Conservation (phyloP, 2,797 vertebrate species). For the Odontamblyopus lacepedii region DNA sequence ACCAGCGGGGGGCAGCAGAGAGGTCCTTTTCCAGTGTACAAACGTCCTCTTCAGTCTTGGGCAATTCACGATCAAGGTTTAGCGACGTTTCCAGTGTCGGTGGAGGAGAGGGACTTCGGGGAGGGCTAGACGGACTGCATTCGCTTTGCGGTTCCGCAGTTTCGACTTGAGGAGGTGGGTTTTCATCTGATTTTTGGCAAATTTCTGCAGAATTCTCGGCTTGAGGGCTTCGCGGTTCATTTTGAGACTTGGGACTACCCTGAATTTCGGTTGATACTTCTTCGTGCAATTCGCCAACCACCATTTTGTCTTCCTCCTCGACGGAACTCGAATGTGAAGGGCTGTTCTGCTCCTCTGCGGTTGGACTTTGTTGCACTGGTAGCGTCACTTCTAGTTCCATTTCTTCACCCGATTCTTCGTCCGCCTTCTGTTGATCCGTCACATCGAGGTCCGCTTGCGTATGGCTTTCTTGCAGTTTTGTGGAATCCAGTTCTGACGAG, state of each 20-base stretch:
- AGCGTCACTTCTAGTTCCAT: slow-evolving; percentile 5
- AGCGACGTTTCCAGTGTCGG: slow-evolving; percentile 52
- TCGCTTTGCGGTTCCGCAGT: neutral
- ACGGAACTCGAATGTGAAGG: neutral
- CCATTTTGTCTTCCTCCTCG: neutral
- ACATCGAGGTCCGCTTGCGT: neutral
- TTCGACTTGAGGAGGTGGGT: slow-evolving; percentile 1
- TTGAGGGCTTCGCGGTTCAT: slow-evolving; percentile 20
- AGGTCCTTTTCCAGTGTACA: slow-evolving; percentile 54
- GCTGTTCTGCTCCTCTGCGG: slow-evolving; percentile 10
- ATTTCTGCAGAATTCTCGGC: slow-evolving; percentile 4
- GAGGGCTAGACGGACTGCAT: neutral
- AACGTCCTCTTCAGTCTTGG: slow-evolving; percentile 21
- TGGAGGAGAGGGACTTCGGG: slow-evolving; percentile 27
- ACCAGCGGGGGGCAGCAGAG: slow-evolving; percentile 12
- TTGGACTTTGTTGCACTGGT: neutral
- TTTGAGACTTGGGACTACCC: slow-evolving; percentile 12
- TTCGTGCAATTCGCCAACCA: neutral
- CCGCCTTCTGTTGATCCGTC: neutral
- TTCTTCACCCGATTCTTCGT: neutral
- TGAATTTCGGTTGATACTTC: slow-evolving; percentile 15
- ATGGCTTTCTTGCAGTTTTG: slow-evolving; percentile 14
- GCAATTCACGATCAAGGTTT: slow-evolving; percentile 13
- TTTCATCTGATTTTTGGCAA: slow-evolving; percentile 7
- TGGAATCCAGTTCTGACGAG: neutral